These are phyloP conservation scores for Gibbula magus DNA, from an alignment of 2,888 invertebrate species.

Conservation along the genomic window DNA sequence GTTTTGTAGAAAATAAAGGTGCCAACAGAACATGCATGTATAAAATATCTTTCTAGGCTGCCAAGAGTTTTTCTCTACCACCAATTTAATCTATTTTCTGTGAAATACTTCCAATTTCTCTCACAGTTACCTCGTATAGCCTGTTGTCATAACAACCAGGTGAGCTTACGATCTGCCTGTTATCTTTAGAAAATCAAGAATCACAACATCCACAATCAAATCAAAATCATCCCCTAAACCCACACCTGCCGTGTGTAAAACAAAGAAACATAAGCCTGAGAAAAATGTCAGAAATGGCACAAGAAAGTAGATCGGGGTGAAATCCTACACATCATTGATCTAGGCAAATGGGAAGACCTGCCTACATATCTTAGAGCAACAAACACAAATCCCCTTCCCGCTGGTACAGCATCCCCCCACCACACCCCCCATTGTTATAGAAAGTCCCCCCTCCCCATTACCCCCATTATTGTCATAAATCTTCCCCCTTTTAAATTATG, in stretches of 20 bases:
- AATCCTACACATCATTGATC: neutral
- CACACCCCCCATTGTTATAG: no score
- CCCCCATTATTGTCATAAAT: no score
- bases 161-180: neutral
- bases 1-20: no score
- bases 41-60: no score
- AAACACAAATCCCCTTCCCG: neutral
- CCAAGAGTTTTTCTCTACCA: no score
- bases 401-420: no score
- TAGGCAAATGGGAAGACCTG: conserved; percentile 1
- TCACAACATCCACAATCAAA: neutral
- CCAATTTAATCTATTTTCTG: no score
- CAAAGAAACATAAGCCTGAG: neutral
- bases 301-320: conserved; percentile 9
- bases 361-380: conserved; percentile 1
- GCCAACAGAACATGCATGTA: no score
- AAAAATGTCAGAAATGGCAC: conserved; percentile 14
- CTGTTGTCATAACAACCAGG: neutral
- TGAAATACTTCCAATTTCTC: no score
- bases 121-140: no score
- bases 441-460: no score
- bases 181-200: neutral
- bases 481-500: no score
- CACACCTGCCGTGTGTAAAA: neutral
- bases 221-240: neutral